Percentiles rank a stretch among this genome's conserved stretches.
These are phyloP conservation scores for Triops longicaudatus DNA, from an alignment of 1,140 invertebrate genomes.

Conservation along the genomic window DNA sequence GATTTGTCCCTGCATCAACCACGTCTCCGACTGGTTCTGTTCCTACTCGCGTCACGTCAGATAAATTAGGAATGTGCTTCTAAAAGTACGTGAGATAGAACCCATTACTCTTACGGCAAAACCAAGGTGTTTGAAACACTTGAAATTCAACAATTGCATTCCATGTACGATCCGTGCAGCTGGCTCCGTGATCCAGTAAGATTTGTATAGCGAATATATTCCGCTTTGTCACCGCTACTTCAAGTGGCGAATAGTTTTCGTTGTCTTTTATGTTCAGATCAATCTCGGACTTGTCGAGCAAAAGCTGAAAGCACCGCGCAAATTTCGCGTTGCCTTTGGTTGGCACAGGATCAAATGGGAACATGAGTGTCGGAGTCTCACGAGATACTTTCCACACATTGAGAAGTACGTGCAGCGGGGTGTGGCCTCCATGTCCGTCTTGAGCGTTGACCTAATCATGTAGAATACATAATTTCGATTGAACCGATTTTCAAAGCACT, in stretches of 20 bases:
- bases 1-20: not conserved
- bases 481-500: slow-evolving; percentile 3
- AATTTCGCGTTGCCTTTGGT: not conserved
- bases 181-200: slow-evolving; percentile 22
- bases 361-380: not conserved
- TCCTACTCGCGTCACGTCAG: not conserved
- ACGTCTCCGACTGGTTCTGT: not conserved
- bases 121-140: not conserved
- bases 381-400: slow-evolving; percentile 18
- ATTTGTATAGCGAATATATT: slow-evolving; percentile 18
- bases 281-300: slow-evolving; percentile 21
- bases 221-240: slow-evolving; percentile 21
- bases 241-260: slow-evolving; percentile 20
- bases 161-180: not conserved
- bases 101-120: not conserved
- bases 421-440: slow-evolving; percentile 10
- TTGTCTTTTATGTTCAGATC: slow-evolving; percentile 26
- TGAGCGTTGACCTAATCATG: slow-evolving; percentile 8
- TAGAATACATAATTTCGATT: not conserved
- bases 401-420: slow-evolving; percentile 25
- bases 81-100: not conserved
- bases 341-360: not conserved
- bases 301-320: slow-evolving; percentile 19
- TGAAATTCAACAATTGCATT: not conserved
- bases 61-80: no score